Evolutionary conservation across 2,797 vertebrate genomes (phyloP), one percentile per base, ranked within the genome.

Genomic region (Cyclopterus lumpus): DNA sequence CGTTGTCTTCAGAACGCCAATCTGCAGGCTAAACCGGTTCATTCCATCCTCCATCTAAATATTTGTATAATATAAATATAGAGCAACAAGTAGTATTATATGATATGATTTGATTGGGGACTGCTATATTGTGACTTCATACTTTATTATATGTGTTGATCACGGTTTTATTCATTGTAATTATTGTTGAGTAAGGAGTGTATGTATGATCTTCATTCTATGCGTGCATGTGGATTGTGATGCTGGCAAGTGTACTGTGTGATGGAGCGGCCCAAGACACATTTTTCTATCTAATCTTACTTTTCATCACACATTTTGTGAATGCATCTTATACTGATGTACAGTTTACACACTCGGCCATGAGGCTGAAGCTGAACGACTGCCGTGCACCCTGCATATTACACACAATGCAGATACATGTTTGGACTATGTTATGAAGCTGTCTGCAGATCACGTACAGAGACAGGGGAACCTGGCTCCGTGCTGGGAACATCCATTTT

Each of bases 371-470:
- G n/a, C 63, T 66, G 58, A 16, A 18, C 49, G 62, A 46, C 63
- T 5, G n/a, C 63, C 57, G 32, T 36, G 22, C n/a, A 30, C 40
- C 51, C 36, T 22, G 40, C 46, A 68, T 18, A 40, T 7, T 20
- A 32, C 63, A 54, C 54, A 73, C 55, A 53, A 11, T 6, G 20
- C 57, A 73, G 24, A 81, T 46, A 28, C 6, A 46, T 57, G 34
- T 38, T 48, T 68, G 40, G 38, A 71, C 36, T 60, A 2, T 30
- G 36, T n/a, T 61, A 62, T 71, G 62, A 46, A 32, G 67, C 1
- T 40, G 48, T 34, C 54, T 65, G 61, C 61, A 84, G 75, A 88
- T 73, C 44, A 1, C 60, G 30, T 73, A 32, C 42, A 61, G 70
- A 84, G 46, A 74, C n/a, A 34, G n/a, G 63, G 26, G 9, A 75